Base-by-base conservation (phyloP, 2,888 invertebrate genomes). In the Nezara viridula region DNA sequence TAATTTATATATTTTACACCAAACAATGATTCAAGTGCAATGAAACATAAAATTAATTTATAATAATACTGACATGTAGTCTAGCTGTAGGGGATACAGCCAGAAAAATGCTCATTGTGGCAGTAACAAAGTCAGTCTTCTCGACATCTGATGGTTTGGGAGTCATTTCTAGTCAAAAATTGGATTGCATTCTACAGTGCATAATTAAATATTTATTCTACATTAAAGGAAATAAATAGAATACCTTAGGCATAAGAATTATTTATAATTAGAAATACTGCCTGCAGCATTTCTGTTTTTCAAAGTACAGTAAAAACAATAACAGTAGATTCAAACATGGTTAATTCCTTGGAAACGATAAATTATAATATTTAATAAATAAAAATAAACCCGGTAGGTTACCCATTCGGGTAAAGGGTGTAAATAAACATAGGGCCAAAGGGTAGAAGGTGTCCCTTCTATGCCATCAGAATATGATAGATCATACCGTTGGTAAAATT, bases 61-160 rank as follows among this genome's bases (percentile, higher is more conserved):
- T 94, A 2, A 37, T 3, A 37, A 73, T 93, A 91, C 94, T 88
- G 49, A 88, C 88, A 88, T 88, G 88, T 52, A 88, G 94, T 91
- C 94, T 94, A 92, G 94, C 94, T 87, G 96, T 96, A 88, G 96
- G 96, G 89, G 96, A 96, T 24, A 96, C 96, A 90, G 96, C 95
- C 91, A 96, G 93, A 92, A 96, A 96, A 92, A 96, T 96, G 93
- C 95, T 94, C 96, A 96, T 96, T 90, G 96, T 95, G 89, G 96
- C 95, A 91, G 95, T 95, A 90, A 96, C 93, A 92, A 96, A 96
- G 92, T 96, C 95, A 92, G 95, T 95, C 89, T 95, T 94, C 92
- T 94, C 91, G 90, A 89, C 90, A 90, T 90, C 90, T 85, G 90
- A 88, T 47, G 90, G 90, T 81, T 89, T 86, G 21, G 90, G 90